Conservation (phyloP, 2,113 vertebrate genomes). For the Sapajus apella region DNA sequence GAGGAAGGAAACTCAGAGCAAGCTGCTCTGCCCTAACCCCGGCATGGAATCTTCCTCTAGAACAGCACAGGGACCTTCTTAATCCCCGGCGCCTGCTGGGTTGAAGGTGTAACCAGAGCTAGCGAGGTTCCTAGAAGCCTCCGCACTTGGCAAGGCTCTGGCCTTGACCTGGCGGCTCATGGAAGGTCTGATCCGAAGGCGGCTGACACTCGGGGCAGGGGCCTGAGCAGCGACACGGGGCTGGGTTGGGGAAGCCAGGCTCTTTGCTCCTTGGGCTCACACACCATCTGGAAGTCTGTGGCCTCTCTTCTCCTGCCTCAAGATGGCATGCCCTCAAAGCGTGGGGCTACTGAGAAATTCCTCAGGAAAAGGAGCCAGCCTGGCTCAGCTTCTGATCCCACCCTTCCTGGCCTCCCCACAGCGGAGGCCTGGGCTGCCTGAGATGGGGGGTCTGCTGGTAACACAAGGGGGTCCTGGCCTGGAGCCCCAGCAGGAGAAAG, state of each 20-base stretch:
- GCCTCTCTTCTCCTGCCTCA: not conserved
- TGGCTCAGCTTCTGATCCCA: not conserved
- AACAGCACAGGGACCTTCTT: not conserved
- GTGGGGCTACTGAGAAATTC: not conserved
- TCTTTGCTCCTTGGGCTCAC: not conserved
- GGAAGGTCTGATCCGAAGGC: not conserved
- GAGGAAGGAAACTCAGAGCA: not conserved
- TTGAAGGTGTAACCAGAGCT: not conserved
- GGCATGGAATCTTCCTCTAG: not conserved
- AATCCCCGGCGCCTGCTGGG: not conserved
- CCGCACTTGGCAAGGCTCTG: not conserved
- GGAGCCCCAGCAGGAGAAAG: not conserved
- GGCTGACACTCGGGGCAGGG: not conserved
- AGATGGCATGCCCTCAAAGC: not conserved
- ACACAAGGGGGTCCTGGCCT: not conserved
- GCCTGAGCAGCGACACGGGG: not conserved
- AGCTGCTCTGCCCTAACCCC: not conserved
- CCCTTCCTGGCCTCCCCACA: not conserved
- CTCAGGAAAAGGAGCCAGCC: not conserved
- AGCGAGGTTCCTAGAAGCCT: not conserved
- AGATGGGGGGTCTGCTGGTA: not conserved
- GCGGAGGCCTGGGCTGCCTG: not conserved
- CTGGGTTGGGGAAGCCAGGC: conserved; percentile 21
- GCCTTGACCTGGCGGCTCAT: not conserved
- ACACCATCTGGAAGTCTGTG: not conserved